phyloP scores from a whole-genome alignment of 2,797 vertebrate genomes.

The Anisognathus igniventris region DNA sequence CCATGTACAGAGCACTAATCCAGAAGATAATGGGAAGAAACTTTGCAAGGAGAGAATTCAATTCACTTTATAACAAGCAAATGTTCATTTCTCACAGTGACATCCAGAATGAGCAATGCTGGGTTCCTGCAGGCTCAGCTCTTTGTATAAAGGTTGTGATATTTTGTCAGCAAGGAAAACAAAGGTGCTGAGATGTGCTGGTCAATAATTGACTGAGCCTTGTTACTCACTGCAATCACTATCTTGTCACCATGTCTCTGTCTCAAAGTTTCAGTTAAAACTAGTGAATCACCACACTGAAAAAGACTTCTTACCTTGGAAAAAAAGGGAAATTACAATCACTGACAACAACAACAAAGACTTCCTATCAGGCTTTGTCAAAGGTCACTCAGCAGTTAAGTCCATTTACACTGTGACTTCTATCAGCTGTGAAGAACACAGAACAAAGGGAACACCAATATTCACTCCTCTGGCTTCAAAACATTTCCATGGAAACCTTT shows the following conservation, averaged over 20 bases:
- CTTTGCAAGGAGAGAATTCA: background rate
- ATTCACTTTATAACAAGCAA: background rate
- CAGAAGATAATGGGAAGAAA: conserved; percentile 26
- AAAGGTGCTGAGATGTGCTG: conserved; percentile 4
- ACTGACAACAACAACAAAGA: conserved; percentile 10
- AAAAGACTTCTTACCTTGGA: background rate
- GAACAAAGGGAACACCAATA: background rate
- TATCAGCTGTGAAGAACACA: background rate
- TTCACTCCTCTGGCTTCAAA: background rate
- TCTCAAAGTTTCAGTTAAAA: conserved; percentile 18
- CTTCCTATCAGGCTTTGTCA: background rate
- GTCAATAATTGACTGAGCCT: conserved; percentile 57
- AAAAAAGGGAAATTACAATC: background rate
- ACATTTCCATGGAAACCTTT: conserved; percentile 23
- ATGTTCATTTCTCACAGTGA: background rate
- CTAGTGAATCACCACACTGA: background rate
- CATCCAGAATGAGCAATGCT: background rate
- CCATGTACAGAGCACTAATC: background rate
- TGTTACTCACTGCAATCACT: conserved; percentile 7
- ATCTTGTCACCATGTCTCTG: background rate
- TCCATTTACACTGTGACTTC: conserved; percentile 32
- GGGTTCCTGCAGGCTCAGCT: background rate
- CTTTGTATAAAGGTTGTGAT: background rate
- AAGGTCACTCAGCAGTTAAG: conserved; percentile 31
- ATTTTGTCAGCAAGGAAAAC: conserved; percentile 33